phyloP scores from a whole-genome alignment of 1,140 invertebrate species.

The Panonychus citri region DNA sequence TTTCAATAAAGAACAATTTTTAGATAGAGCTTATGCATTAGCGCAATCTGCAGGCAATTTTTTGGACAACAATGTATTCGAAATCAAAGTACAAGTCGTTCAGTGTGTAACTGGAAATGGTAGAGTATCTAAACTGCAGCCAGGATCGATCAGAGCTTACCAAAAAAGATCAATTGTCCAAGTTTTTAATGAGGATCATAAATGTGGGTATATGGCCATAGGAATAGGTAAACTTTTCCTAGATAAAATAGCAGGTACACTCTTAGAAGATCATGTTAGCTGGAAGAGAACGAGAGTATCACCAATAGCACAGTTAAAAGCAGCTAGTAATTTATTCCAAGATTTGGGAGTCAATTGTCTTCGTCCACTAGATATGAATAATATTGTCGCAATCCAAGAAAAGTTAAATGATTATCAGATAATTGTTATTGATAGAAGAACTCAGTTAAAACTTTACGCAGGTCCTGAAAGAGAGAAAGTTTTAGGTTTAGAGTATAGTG shows the following conservation, averaged over 20 bases:
- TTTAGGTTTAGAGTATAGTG: too few relatives aligned
- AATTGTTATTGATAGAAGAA: not conserved
- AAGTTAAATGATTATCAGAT: not conserved
- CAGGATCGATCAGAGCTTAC: not conserved
- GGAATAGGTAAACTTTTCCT: not conserved
- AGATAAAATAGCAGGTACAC: not conserved
- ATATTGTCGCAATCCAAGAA: not conserved
- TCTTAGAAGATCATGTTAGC: not conserved
- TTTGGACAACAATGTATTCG: not conserved
- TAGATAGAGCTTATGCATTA: too few relatives aligned
- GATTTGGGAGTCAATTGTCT: not conserved
- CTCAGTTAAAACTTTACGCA: too few relatives aligned
- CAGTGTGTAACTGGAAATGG: not conserved
- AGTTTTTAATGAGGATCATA: not conserved
- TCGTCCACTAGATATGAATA: not conserved
- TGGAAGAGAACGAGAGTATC: not conserved
- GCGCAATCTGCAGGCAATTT: not conserved
- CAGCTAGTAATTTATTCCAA: not conserved
- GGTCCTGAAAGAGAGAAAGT: too few relatives aligned
- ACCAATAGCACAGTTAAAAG: not conserved
- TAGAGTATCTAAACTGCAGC: not conserved
- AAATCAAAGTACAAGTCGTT: not conserved
- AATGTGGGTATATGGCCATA: not conserved
- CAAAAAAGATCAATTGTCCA: not conserved
- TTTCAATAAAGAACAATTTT: too few relatives aligned